These are phyloP conservation scores for Erebia epiphron DNA, from an alignment of 2,888 invertebrate genomes.

Conservation along the genomic window DNA sequence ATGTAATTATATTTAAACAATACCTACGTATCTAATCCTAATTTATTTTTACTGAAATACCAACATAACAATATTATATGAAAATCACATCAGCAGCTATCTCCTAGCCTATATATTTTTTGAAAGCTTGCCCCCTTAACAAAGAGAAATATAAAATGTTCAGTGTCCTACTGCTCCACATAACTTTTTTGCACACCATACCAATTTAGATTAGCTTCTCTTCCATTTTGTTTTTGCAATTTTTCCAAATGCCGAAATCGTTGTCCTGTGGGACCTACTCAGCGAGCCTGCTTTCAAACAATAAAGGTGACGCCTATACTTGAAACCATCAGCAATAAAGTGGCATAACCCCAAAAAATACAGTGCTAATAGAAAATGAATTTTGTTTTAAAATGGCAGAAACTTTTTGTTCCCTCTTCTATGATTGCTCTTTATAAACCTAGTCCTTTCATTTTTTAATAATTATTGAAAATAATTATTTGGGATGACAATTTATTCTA, in stretches of 20 bases:
- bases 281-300: constrained; percentile 49
- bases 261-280: constrained; percentile 61
- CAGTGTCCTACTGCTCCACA: no score
- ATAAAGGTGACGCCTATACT: constrained; percentile 48
- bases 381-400: background rate
- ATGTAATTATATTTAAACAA: no score
- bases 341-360: constrained; percentile 6
- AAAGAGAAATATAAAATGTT: no score
- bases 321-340: constrained; percentile 6
- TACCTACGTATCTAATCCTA: no score
- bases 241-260: constrained; percentile 70
- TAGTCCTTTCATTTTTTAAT: background rate
- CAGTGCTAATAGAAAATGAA: background rate
- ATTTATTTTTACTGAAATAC: no score
- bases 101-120: no score
- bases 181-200: constrained; percentile 50
- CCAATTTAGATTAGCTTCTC: constrained; percentile 73
- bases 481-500: background rate
- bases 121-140: no score
- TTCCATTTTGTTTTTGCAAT: constrained; percentile 64
- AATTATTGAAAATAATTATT: no score
- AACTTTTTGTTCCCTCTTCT: no score
- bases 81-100: no score
- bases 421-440: background rate
- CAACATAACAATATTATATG: no score